A percentile compares a stretch with the other conserved stretches of the same genome.
These are phyloP conservation scores for Pachliopta kotzebuea DNA, from an alignment of 2,888 invertebrate genomes.

Conservation along the genomic window DNA sequence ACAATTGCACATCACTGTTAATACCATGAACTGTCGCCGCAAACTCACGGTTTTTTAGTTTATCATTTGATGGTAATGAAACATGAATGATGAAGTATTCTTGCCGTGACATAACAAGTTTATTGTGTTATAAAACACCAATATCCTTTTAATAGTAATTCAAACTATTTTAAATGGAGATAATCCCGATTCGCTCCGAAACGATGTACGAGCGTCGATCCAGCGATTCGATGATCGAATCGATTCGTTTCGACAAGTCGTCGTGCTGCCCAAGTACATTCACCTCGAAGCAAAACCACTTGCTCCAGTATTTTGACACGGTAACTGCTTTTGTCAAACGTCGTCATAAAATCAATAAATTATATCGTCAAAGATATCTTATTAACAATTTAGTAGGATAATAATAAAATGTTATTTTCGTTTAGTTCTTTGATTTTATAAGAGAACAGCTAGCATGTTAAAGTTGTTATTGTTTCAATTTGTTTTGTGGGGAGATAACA, in stretches of 20 bases:
- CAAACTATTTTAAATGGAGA: conserved; percentile 39
- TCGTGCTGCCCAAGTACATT: conserved; percentile 39
- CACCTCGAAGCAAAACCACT: conserved; percentile 34
- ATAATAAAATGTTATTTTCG: neutral
- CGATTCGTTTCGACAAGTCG: conserved; percentile 57
- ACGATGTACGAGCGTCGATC: conserved; percentile 33
- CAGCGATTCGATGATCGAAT: conserved; percentile 65
- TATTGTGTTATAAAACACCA: conserved; percentile 20
- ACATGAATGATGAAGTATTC: neutral
- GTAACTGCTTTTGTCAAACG: conserved; percentile 1
- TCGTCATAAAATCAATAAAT: neutral
- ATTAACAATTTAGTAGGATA: neutral
- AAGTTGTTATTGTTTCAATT: neutral
- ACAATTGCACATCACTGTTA: conserved; percentile 22
- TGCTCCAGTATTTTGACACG: conserved; percentile 1
- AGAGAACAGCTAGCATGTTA: neutral
- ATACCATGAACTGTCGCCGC: conserved; percentile 17
- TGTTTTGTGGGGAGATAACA: neutral
- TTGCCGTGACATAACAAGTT: conserved; percentile 9
- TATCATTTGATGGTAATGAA: neutral
- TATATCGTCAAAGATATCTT: neutral
- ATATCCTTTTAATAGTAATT: conserved; percentile 22
- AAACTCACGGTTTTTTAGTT: neutral
- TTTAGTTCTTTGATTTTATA: neutral
- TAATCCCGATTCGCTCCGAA: conserved; percentile 43